phyloP scores from a whole-genome alignment of 2,113 vertebrate genomes.

The Crocuta crocuta region DNA sequence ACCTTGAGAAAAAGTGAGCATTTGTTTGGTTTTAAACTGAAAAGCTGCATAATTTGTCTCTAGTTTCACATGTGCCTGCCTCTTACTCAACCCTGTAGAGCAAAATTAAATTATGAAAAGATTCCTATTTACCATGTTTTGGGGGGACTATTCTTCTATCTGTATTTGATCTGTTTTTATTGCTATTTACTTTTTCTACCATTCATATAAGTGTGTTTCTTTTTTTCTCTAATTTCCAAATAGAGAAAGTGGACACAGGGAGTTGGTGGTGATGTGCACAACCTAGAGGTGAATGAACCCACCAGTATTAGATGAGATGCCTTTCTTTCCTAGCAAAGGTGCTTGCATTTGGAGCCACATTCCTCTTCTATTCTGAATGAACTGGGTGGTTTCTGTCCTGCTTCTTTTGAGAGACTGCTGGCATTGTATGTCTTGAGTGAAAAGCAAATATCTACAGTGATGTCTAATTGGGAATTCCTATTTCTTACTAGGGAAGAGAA shows the following conservation, averaged over 20 bases:
- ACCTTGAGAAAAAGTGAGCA: neutral
- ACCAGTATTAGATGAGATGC: neutral
- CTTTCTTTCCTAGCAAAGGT: neutral
- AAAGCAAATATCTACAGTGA: neutral
- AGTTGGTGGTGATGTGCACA: neutral
- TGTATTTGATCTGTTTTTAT: neutral
- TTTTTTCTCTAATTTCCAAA: neutral
- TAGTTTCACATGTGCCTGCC: neutral
- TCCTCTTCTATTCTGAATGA: neutral
- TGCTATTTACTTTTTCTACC: neutral
- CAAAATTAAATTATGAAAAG: conserved; percentile 22
- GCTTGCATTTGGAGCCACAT: neutral
- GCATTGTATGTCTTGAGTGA: neutral
- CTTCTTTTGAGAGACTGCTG: neutral
- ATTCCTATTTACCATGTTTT: neutral
- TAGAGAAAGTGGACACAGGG: neutral
- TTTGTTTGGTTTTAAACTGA: neutral
- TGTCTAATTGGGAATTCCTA: neutral
- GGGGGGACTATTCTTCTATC: neutral
- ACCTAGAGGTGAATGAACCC: neutral
- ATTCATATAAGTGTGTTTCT: neutral
- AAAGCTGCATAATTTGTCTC: conserved; percentile 10
- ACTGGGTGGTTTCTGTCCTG: too few relatives aligned
- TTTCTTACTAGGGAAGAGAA: neutral
- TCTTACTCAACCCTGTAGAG: neutral